Evolutionary conservation across 2,797 vertebrate species (phyloP).

Genomic region (Enteromius fasciolatus): DNA sequence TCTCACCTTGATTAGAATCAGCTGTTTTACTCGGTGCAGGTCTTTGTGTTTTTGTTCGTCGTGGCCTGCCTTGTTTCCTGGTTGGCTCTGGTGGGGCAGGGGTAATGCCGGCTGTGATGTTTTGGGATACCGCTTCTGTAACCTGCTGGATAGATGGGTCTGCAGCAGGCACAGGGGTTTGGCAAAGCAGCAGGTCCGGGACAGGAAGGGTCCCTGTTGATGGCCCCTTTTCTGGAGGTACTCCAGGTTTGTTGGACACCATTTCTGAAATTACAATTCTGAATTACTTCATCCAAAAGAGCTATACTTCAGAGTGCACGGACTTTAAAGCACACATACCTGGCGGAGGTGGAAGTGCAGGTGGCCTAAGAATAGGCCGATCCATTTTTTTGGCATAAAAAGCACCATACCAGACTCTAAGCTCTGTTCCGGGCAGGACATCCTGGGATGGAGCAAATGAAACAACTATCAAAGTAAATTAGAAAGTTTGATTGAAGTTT

Average conservation of each 20-base stretch:
- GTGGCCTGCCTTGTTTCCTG: slow-evolving; percentile 80
- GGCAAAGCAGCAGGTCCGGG: slow-evolving; percentile 82
- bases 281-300: neutral
- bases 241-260: slow-evolving; percentile 50
- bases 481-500: neutral
- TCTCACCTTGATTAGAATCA: slow-evolving; percentile 68
- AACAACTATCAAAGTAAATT: neutral
- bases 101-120: slow-evolving; percentile 51
- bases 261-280: slow-evolving; percentile 47
- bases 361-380: slow-evolving; percentile 86
- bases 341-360: slow-evolving; percentile 64
- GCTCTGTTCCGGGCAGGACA: slow-evolving; percentile 88
- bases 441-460: slow-evolving; percentile 71
- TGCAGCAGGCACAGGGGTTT: slow-evolving; percentile 58
- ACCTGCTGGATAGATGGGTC: slow-evolving; percentile 67
- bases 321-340: slow-evolving; percentile 61
- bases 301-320: neutral
- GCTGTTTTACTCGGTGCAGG: slow-evolving; percentile 62
- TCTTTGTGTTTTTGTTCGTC: slow-evolving; percentile 80
- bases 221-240: slow-evolving; percentile 46
- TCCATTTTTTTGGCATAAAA: slow-evolving; percentile 99
- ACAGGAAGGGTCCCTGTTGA: slow-evolving; percentile 34
- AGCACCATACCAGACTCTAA: slow-evolving; percentile 97
- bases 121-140: slow-evolving; percentile 56
- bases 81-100: slow-evolving; percentile 67